Conservation (phyloP, 2,113 vertebrate species). For the Hippocampus comes region DNA sequence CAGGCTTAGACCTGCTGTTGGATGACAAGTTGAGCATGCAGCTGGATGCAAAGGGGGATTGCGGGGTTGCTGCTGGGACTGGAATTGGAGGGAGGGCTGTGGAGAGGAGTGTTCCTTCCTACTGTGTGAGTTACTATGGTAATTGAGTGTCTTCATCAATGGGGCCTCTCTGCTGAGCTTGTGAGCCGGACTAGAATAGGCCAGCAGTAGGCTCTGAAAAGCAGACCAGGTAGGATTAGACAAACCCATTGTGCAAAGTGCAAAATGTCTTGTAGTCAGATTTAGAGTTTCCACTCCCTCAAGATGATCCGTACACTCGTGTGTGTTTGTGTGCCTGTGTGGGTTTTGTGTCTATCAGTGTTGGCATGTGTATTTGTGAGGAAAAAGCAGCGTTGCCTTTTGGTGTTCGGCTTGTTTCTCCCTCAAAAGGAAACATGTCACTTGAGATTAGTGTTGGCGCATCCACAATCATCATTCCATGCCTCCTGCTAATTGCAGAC, state of each 20-base stretch:
- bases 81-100: conserved; percentile 47
- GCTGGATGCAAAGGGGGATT: conserved; percentile 7
- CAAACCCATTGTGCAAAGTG: conserved; percentile 89
- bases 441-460: conserved; percentile 95
- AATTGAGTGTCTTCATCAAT: conserved; percentile 92
- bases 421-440: conserved; percentile 86
- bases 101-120: conserved; percentile 64
- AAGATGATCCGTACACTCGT: conserved; percentile 31
- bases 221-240: conserved; percentile 98
- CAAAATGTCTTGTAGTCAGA: conserved; percentile 95
- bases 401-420: conserved; percentile 76
- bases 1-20: conserved; percentile 62
- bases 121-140: conserved; percentile 95
- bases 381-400: conserved; percentile 56
- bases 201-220: conserved; percentile 89
- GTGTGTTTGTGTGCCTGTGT: conserved; percentile 23
- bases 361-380: conserved; percentile 40
- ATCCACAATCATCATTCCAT: conserved; percentile 98
- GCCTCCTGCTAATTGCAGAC: conserved; percentile 99
- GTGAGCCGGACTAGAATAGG: conserved; percentile 86
- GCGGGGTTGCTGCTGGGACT: conserved; percentile 11
- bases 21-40: conserved; percentile 26
- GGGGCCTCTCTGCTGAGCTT: conserved; percentile 86
- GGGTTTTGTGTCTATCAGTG: conserved; percentile 43
- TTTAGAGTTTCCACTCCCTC: conserved; percentile 84